These are phyloP conservation scores for Brachystomella parvula DNA, from an alignment of 1,140 invertebrate genomes.

Conservation along the genomic window DNA sequence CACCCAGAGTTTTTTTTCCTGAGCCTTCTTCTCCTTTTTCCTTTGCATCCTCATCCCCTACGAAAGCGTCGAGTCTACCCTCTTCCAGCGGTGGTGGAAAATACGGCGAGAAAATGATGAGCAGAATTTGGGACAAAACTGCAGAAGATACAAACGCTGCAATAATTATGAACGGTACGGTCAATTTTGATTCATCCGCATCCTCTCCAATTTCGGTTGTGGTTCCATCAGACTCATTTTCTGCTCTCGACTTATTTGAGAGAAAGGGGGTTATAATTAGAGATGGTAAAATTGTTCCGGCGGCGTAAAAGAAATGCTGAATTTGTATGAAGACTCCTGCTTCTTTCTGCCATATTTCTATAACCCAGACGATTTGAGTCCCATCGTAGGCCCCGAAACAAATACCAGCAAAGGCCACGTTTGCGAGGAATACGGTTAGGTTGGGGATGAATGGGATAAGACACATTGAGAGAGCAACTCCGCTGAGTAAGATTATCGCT, in stretches of 20 bases:
- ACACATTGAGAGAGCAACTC: background rate
- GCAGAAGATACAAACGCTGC: background rate
- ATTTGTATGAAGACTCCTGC: constrained; percentile 16
- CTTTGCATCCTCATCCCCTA: background rate
- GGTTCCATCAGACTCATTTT: too few relatives aligned
- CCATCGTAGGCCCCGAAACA: constrained; percentile 13
- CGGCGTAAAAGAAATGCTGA: constrained; percentile 20
- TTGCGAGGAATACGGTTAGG: background rate
- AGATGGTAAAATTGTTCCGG: constrained; percentile 9
- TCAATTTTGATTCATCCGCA: background rate
- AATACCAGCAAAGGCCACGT: constrained; percentile 4
- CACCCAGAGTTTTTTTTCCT: background rate
- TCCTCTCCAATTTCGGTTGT: background rate
- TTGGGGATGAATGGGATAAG: constrained; percentile 11
- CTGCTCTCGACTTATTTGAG: background rate
- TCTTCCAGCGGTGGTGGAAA: background rate
- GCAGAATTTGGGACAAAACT: background rate
- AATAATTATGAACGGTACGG: background rate
- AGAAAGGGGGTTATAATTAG: constrained; percentile 17
- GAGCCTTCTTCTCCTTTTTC: background rate
- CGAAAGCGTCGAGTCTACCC: background rate
- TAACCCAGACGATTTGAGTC: constrained; percentile 23
- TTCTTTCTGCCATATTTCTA: constrained; percentile 24
- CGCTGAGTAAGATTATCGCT: background rate
- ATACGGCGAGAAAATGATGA: constrained; percentile 3